Conservation (phyloP, 2,888 invertebrate species). For the Cylindroiulus punctatus region DNA sequence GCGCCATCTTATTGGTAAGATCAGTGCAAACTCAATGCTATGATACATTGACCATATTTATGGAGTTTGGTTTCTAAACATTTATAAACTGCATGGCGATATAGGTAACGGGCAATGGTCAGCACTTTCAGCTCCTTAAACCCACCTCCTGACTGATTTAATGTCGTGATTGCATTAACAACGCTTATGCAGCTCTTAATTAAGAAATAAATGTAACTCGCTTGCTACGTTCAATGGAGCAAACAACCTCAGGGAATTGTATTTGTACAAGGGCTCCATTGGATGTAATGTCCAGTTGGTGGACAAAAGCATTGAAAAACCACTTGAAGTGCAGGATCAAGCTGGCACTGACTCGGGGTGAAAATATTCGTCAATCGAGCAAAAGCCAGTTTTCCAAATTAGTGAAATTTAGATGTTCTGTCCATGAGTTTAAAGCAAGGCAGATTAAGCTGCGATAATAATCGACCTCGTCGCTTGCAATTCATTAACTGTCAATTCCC, state of each 20-base stretch:
- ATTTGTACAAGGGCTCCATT: background rate
- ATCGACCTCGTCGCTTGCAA: conserved; percentile 27
- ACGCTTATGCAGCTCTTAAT: background rate
- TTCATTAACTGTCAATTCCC: conserved; percentile 41
- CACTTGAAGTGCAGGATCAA: background rate
- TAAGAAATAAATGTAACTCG: background rate
- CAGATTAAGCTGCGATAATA: background rate
- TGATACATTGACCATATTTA: too few relatives aligned
- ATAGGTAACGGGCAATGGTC: background rate
- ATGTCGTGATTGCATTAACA: background rate
- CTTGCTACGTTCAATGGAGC: conserved; percentile 15
- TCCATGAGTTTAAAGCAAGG: background rate
- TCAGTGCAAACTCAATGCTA: too few relatives aligned
- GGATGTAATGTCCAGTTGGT: background rate
- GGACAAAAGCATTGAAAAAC: background rate
- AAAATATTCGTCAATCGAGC: background rate
- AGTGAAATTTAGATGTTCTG: conserved; percentile 6
- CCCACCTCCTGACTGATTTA: background rate
- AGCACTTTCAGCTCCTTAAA: conserved; percentile 39
- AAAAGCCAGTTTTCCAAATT: conserved; percentile 12
- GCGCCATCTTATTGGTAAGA: background rate
- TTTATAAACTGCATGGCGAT: too few relatives aligned
- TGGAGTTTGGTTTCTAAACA: too few relatives aligned
- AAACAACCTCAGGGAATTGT: conserved; percentile 2
- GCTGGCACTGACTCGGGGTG: too few relatives aligned